Evolutionary conservation across 2,888 invertebrate species (phyloP).

Genomic region (Leistus spinibarbis): DNA sequence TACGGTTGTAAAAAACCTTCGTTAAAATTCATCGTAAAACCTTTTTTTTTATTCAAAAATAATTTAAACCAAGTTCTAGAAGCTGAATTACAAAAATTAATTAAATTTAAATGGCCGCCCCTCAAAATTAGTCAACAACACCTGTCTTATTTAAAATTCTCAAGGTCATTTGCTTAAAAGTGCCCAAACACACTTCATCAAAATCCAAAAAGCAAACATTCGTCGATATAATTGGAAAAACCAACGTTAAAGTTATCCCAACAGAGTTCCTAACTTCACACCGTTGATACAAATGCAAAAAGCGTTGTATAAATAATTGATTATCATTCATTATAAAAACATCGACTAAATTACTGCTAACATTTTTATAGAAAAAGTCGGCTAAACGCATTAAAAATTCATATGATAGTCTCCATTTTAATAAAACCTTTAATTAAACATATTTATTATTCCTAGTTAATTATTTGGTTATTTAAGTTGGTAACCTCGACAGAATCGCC

Average conservation of each 20-base stretch:
- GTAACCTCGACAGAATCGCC: conserved; percentile 42
- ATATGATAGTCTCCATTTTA: conserved; percentile 37
- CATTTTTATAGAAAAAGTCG: not conserved
- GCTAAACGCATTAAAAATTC: not conserved
- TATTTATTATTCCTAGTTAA: too few species aligned
- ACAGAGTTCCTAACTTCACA: not conserved
- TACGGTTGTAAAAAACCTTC: not conserved
- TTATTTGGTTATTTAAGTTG: too few species aligned
- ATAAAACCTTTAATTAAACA: too few species aligned
- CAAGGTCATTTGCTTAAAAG: not conserved
- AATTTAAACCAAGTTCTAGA: not conserved
- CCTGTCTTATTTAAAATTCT: not conserved
- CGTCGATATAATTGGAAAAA: not conserved
- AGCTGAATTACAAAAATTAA: not conserved
- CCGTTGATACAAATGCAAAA: not conserved
- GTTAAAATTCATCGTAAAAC: not conserved
- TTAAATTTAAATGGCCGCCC: too few species aligned
- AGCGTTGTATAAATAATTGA: not conserved
- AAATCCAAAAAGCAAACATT: not conserved
- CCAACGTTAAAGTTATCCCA: not conserved
- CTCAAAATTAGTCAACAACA: not conserved
- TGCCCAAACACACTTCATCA: not conserved
- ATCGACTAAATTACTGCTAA: not conserved
- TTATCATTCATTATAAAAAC: not conserved
- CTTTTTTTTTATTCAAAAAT: not conserved